phyloP scores from a whole-genome alignment of 2,113 vertebrate genomes.

The Hypomesus transpacificus region DNA sequence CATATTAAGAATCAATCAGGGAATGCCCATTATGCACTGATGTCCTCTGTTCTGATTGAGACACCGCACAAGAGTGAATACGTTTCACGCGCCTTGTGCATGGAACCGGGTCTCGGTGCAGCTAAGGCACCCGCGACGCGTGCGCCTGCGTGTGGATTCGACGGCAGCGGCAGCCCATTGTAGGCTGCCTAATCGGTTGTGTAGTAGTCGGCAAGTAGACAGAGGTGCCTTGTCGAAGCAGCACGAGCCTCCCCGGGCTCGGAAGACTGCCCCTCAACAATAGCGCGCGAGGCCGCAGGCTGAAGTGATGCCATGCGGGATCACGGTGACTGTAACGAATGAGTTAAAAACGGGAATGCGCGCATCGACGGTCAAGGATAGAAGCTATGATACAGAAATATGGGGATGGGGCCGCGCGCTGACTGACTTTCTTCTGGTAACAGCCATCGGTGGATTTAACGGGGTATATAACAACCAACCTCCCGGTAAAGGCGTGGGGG shows the following conservation, averaged over 20 bases:
- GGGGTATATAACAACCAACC: background rate
- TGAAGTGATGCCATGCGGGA: constrained; percentile 7
- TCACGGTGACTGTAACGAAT: constrained; percentile 3
- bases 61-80: background rate
- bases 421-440: constrained; percentile 2
- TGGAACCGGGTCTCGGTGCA: constrained; percentile 3
- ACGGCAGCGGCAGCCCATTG: constrained; percentile 2
- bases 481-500: constrained; percentile 1
- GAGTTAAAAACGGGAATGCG: background rate
- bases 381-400: constrained; percentile 8
- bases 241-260: constrained; percentile 2
- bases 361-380: background rate
- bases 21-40: no score
- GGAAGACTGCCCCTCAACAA: constrained; percentile 1
- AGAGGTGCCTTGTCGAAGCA: background rate
- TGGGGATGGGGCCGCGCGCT: constrained; percentile 6
- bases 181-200: constrained; percentile 1
- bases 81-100: constrained; percentile 2
- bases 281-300: background rate
- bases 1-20: no score
- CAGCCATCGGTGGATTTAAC: background rate
- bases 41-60: background rate
- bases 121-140: background rate
- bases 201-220: background rate
- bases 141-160: background rate